Conservation (phyloP, 2,113 vertebrate genomes). For the Tetraodon nigroviridis region DNA sequence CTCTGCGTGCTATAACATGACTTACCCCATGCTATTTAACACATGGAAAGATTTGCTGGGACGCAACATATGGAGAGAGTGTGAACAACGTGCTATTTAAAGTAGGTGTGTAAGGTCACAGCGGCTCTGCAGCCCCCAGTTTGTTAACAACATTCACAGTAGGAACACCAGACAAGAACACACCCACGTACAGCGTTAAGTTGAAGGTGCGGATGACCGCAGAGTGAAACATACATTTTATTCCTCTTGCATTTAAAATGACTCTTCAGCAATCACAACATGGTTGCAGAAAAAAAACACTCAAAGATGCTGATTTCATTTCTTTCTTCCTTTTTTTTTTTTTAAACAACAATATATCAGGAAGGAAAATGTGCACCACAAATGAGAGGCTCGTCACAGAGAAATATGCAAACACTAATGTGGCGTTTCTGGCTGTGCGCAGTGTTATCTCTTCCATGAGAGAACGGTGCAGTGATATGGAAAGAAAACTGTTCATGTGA, state of each 20-base stretch:
- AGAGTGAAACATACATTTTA: not conserved
- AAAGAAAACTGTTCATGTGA: no score
- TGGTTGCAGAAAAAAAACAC: no score
- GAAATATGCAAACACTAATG: not conserved
- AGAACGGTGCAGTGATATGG: no score
- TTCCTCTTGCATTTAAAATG: not conserved
- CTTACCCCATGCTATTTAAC: constrained; percentile 2
- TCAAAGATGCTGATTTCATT: no score
- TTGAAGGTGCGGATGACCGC: not conserved
- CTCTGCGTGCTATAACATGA: no score
- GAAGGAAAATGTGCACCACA: not conserved
- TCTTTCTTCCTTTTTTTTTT: not conserved
- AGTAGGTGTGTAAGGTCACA: constrained; percentile 19
- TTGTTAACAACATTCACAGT: constrained; percentile 20
- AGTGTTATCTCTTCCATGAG: not conserved
- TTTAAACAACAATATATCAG: not conserved
- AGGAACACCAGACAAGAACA: constrained; percentile 5
- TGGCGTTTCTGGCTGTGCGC: not conserved
- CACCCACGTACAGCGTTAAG: not conserved
- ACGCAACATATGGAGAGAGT: constrained; percentile 36
- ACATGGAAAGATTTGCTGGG: constrained; percentile 16
- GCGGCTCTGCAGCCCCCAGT: constrained; percentile 13
- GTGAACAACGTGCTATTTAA: constrained; percentile 38
- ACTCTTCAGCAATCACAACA: not conserved
- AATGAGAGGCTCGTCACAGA: not conserved